Base-by-base conservation (phyloP, 2,888 invertebrate genomes). In the Phyllotreta striolata region DNA sequence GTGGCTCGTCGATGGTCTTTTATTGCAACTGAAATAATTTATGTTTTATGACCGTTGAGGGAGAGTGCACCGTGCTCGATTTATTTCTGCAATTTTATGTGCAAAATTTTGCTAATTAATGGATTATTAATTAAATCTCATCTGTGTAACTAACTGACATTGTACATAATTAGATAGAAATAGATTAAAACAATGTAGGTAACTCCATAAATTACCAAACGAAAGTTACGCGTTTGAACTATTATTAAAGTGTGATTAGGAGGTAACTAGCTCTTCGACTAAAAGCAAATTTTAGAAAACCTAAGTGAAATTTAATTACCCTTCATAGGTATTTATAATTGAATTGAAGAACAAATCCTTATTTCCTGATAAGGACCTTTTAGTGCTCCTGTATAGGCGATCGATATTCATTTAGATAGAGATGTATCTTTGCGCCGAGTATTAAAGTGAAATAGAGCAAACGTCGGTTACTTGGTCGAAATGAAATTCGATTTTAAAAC, bases 201-300 rank as follows among this genome's bases (percentile, higher is more conserved):
- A 24, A 5, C 1, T 5, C 14, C 24, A 47, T 47, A 8, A 49
- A 49, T 49, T 49, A 49, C 49, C 49, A 12, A 35, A 34, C 1
- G 37, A 34, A 49, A 34, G 69, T 72, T 72, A 70, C 40, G 6
- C 54, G 54, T 14, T 54, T 6, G 10, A 72, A 67, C 67, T 69
- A 40, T 40, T 40, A 40, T 54, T 54, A 54, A 54, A 54, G 54
- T 54, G 54, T 54, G 14, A 54, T 54, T 54, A 54, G 39, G 9
- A 49, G 49, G 54, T 54, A 54, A 55, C 55, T 38, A 55, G 55
- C 43, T 55, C 43, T 41, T 34, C 43, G 10, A 38, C 41, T 55
- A 43, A 55, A 55, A 40, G 55, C 55, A 41, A 55, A 55, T 55
- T 55, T 55, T 55, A 55, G n/a, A 55, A 55, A 55, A 34, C 43